phyloP scores from a whole-genome alignment of 2,888 invertebrate genomes.

The Mesorhabditis spiculigera region DNA sequence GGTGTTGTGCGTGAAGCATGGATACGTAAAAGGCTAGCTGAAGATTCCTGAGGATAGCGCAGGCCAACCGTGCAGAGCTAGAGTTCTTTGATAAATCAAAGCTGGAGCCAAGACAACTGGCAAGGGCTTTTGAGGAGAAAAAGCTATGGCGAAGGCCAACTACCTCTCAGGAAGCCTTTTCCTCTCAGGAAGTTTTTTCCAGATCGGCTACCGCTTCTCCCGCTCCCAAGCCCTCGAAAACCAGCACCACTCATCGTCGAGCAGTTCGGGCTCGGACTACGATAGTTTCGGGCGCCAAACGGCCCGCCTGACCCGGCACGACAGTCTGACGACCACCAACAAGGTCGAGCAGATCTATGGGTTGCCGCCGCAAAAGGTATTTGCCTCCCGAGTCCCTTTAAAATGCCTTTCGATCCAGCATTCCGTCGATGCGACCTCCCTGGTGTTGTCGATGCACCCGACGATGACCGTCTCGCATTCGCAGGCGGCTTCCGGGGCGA shows the following conservation, averaged over 20 bases:
- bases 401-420: slow-evolving; percentile 2
- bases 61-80: too few relatives aligned
- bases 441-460: slow-evolving; percentile 34
- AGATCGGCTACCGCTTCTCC: slow-evolving; percentile 49
- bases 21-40: too few relatives aligned
- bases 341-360: slow-evolving; percentile 44
- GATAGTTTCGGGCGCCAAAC: slow-evolving; percentile 31
- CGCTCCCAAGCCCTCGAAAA: slow-evolving; percentile 33
- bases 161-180: too few relatives aligned
- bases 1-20: too few relatives aligned
- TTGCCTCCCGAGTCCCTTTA: background rate
- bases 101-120: too few relatives aligned
- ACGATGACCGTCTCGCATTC: slow-evolving; percentile 29
- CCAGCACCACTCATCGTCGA: slow-evolving; percentile 39
- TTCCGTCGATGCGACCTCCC: slow-evolving; percentile 37
- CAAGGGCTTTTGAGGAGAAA: too few relatives aligned
- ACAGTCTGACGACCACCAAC: slow-evolving; percentile 46
- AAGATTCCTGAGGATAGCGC: too few relatives aligned
- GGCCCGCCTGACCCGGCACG: slow-evolving; percentile 45
- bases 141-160: background rate
- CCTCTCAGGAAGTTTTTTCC: slow-evolving; percentile 7
- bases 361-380: slow-evolving; percentile 29
- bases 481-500: slow-evolving; percentile 35
- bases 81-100: too few relatives aligned
- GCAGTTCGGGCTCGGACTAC: slow-evolving; percentile 39